Evolutionary conservation across 2,797 vertebrate species (phyloP).

Genomic region (Sardinella longiceps): DNA sequence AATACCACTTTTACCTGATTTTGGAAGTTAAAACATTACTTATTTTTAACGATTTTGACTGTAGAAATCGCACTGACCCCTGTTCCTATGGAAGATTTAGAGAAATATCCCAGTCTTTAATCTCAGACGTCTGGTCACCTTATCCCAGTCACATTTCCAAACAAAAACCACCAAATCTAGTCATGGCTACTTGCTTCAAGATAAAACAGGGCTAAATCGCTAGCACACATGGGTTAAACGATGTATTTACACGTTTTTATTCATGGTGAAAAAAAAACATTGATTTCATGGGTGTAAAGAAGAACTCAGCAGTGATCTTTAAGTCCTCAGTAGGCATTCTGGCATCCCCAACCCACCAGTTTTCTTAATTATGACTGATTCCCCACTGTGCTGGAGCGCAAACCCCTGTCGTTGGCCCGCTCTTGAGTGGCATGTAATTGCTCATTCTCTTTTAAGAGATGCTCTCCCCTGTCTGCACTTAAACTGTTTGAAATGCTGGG

Average conservation of each 20-base stretch:
- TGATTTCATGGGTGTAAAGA: not conserved
- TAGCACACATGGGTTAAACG: not conserved
- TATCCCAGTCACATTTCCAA: not conserved
- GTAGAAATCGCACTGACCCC: too few relatives aligned
- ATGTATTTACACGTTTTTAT: not conserved
- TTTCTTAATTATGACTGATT: constrained; percentile 23
- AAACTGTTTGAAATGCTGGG: constrained; percentile 54
- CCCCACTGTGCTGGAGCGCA: not conserved
- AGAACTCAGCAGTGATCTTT: not conserved
- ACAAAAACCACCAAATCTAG: not conserved
- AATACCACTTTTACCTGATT: too few relatives aligned
- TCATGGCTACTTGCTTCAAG: not conserved
- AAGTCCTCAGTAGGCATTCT: not conserved
- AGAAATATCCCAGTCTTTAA: too few relatives aligned
- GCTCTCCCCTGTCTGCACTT: constrained; percentile 43
- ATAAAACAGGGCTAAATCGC: not conserved
- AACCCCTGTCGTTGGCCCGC: not conserved
- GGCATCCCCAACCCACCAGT: constrained; percentile 14
- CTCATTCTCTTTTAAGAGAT: constrained; percentile 54
- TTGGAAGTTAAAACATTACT: too few relatives aligned
- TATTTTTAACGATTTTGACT: too few relatives aligned
- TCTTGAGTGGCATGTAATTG: constrained; percentile 59
- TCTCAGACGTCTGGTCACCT: too few relatives aligned
- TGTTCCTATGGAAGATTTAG: too few relatives aligned
- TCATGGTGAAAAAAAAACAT: constrained; percentile 6